A percentile compares a stretch with the other conserved stretches of the same genome.
Conservation (phyloP, 2,113 vertebrate genomes). For the Suricata suricatta region DNA sequence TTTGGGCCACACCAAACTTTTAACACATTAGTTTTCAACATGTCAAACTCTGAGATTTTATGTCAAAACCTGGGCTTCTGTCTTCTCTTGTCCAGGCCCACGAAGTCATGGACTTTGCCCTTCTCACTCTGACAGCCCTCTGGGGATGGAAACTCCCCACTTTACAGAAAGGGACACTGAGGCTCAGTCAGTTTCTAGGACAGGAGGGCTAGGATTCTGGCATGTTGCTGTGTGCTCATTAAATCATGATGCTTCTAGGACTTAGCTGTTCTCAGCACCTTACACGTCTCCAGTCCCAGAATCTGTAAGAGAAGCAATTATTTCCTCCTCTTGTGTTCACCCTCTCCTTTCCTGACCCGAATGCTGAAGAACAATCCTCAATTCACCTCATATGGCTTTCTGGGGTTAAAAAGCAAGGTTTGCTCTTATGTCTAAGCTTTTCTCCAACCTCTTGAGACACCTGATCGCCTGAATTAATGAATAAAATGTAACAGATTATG, state of each 20-base stretch:
- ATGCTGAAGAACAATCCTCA: neutral
- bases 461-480: neutral
- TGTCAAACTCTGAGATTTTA: neutral
- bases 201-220: neutral
- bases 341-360: neutral
- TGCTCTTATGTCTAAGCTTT: neutral
- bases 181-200: neutral
- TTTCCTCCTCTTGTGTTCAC: neutral
- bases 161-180: neutral
- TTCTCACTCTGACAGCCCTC: too few species aligned
- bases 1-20: neutral
- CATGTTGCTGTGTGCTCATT: accelerated
- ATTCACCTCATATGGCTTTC: neutral
- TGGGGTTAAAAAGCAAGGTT: neutral
- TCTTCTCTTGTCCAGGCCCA: neutral
- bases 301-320: neutral
- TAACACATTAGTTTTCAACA: neutral
- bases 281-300: accelerated
- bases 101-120: neutral
- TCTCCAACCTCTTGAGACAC: neutral
- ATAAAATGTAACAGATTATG: neutral
- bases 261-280: neutral
- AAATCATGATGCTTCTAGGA: neutral
- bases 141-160: neutral
- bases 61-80: neutral